Percentiles rank a stretch among this genome's conserved stretches.
Evolutionary conservation across 2,797 vertebrate genomes (phyloP).

Genomic region (Gallirallus australis): DNA sequence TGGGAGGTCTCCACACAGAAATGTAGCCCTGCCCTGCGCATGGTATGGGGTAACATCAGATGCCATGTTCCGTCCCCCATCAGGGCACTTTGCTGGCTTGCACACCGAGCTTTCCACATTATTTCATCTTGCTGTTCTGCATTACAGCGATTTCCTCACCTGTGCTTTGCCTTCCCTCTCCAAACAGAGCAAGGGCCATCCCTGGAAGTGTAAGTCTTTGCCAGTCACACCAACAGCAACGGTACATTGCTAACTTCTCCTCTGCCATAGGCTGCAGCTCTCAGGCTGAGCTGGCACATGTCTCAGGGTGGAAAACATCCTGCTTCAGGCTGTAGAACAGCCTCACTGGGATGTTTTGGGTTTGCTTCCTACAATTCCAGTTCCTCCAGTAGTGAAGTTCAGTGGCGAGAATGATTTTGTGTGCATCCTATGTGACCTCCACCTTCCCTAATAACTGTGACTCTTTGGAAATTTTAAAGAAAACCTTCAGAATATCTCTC

Average conservation of each 20-base stretch:
- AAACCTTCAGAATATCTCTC: neutral
- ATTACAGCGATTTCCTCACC: neutral
- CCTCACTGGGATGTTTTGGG: neutral
- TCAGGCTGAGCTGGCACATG: neutral
- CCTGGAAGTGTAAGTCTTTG: neutral
- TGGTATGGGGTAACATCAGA: neutral
- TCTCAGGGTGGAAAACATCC: neutral
- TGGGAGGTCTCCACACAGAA: neutral
- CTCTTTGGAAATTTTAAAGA: neutral
- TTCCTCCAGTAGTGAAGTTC: neutral
- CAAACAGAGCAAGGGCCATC: neutral
- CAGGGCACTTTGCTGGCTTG: neutral
- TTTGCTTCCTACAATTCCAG: neutral
- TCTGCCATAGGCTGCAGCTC: neutral
- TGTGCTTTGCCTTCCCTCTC: neutral
- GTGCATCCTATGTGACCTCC: neutral
- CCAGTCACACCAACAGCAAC: accelerated
- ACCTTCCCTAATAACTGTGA: neutral
- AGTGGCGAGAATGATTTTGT: neutral
- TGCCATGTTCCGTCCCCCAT: accelerated
- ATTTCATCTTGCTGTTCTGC: neutral
- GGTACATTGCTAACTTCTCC: accelerated
- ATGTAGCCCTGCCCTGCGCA: neutral
- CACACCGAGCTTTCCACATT: accelerated
- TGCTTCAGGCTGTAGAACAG: neutral